Evolutionary conservation across 1,140 invertebrate genomes (phyloP).

Genomic region (Dendrolimus kikuchii): DNA sequence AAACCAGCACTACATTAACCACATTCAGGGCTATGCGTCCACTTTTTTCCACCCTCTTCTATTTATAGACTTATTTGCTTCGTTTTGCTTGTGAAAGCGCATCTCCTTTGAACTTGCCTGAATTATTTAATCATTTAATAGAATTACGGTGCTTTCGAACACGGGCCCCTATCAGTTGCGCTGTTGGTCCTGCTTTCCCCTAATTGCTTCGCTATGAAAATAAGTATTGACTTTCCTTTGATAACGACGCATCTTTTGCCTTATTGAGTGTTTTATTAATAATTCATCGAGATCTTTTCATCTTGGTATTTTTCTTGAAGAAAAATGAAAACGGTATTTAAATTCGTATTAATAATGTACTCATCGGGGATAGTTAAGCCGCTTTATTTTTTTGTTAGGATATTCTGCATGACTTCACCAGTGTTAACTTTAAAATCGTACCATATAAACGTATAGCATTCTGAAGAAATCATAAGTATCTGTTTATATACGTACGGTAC

Average conservation of each 20-base stretch:
- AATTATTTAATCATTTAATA: conserved; percentile 70
- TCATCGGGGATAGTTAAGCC: too few species aligned
- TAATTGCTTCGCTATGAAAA: conserved; percentile 44
- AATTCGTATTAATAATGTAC: too few species aligned
- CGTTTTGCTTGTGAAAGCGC: conserved; percentile 63
- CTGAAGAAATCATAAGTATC: too few species aligned
- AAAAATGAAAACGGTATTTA: too few species aligned
- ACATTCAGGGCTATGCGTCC: conserved; percentile 42
- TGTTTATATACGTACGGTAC: too few species aligned
- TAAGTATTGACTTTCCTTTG: conserved; percentile 30
- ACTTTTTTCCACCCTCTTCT: conserved; percentile 42
- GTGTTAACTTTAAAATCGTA: too few species aligned
- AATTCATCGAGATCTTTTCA: too few species aligned
- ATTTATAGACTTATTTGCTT: conserved; percentile 53
- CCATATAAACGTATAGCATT: too few species aligned
- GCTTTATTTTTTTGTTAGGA: too few species aligned
- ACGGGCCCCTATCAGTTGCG: conserved; percentile 47
- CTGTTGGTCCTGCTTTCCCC: conserved; percentile 28
- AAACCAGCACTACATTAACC: conserved; percentile 11
- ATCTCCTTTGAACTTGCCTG: conserved; percentile 64
- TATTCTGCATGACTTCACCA: too few species aligned
- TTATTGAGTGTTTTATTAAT: conserved; percentile 3
- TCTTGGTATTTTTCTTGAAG: too few species aligned
- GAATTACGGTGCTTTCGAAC: conserved; percentile 50
- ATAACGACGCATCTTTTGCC: conserved; percentile 8